Percentiles rank a stretch among this genome's conserved stretches.
phyloP scores from a whole-genome alignment of 2,797 vertebrate genomes.

The Oceanodroma leucorhoa region DNA sequence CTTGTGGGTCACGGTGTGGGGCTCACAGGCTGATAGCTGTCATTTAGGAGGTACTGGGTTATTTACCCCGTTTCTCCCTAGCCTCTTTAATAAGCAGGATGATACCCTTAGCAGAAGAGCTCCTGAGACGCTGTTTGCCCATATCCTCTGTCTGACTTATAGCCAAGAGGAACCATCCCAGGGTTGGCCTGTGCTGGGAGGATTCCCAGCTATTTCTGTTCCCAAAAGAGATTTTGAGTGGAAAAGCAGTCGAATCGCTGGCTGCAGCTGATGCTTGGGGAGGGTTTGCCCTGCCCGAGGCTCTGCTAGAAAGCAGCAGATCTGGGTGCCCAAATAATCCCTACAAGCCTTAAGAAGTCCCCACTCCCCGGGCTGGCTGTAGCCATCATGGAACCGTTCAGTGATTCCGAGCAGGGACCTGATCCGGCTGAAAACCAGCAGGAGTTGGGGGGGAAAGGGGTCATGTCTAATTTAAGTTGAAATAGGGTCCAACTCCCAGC shows the following conservation, averaged over 20 bases:
- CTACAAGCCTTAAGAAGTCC: background rate
- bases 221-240: background rate
- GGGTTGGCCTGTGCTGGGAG: background rate
- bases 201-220: background rate
- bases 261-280: background rate
- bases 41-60: background rate
- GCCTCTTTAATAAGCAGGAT: background rate
- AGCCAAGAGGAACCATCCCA: background rate
- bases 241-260: background rate
- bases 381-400: background rate
- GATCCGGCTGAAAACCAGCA: background rate
- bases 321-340: background rate
- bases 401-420: background rate
- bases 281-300: background rate
- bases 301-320: background rate
- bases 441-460: fast-evolving
- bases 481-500: background rate
- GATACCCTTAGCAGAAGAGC: background rate
- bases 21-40: background rate
- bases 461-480: background rate
- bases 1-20: background rate
- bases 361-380: background rate
- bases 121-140: background rate
- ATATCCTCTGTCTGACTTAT: background rate
- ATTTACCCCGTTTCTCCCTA: background rate